These are phyloP conservation scores for Loris lydekkerianus DNA, from an alignment of 2,797 vertebrate species.

Conservation along the genomic window DNA sequence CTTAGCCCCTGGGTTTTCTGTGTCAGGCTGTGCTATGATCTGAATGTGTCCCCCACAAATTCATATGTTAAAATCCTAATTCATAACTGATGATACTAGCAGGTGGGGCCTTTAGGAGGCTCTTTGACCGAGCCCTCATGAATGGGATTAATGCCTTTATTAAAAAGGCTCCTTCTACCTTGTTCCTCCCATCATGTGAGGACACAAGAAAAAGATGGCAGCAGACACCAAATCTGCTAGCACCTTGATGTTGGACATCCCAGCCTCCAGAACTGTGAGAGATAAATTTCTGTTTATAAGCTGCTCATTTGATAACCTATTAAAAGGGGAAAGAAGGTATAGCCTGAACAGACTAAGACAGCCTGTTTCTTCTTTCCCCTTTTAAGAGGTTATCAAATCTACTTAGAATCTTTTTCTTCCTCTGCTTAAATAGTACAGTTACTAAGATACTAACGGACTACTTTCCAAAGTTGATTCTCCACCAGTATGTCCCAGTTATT, in stretches of 20 bases:
- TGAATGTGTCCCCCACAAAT: not conserved
- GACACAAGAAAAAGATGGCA: not conserved
- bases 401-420: slow-evolving; percentile 41
- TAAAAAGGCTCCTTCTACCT: not conserved
- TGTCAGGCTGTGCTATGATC: not conserved
- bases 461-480: not conserved
- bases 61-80: not conserved
- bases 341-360: not conserved
- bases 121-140: not conserved
- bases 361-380: not conserved
- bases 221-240: not conserved
- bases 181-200: not conserved
- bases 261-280: not conserved
- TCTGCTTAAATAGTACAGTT: not conserved
- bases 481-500: not conserved
- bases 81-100: not conserved
- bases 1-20: slow-evolving; percentile 28
- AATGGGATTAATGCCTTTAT: not conserved
- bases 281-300: not conserved
- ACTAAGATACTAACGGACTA: not conserved
- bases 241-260: not conserved
- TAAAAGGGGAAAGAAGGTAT: no score
- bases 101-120: not conserved
- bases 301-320: not conserved
- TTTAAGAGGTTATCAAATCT: not conserved